Evolutionary conservation across 2,113 vertebrate genomes (phyloP), one percentile per base, ranked within the genome.

Genomic region (Microcebus tavaratra): DNA sequence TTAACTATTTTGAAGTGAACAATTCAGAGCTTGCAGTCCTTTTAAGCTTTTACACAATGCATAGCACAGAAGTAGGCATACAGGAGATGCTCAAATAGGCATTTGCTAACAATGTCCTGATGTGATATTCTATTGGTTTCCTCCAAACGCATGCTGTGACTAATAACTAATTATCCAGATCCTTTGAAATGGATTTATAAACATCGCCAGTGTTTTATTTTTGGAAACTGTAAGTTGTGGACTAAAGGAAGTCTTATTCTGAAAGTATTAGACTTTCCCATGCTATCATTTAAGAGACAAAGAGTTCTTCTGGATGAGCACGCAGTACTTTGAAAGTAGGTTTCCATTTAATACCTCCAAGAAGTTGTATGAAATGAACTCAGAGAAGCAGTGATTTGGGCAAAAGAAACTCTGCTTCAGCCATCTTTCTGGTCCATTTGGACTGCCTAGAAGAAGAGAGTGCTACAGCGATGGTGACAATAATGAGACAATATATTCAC

Each of bases 141-240:
- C 50, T 95, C 79, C 42, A 27, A 91, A 91, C 91, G 63, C 53
- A 9, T 68, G 57, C 67, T 83, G 85, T 97, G 93, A 94, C 94
- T 97, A 95, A 97, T 88, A 36, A 63, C 88, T 91, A 96, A 91
- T 91, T 97, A 93, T 79, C 55, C 73, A 83, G 34, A 87, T 97
- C 45, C 82, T 97, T 78, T 93, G 86, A 96, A 95, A 80, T 72
- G 59, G 87, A 91, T 96, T 95, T 95, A 91, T 97, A 94, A 97
- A 79, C 90, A 90, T 45, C 84, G 84, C 72, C 48, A n/a, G n/a
- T 89, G 75, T 94, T 89, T 94, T 97, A 93, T 95, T 97, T 96
- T 96, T 91, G 75, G 93, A 95, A 97, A 93, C 73, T 57, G 75
- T 86, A 95, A 91, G 80, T 96, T 97, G 80, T 96, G 79, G 84